These are phyloP conservation scores for Stomatorhinus walkeri DNA, from an alignment of 2,797 vertebrate species.

Conservation along the genomic window DNA sequence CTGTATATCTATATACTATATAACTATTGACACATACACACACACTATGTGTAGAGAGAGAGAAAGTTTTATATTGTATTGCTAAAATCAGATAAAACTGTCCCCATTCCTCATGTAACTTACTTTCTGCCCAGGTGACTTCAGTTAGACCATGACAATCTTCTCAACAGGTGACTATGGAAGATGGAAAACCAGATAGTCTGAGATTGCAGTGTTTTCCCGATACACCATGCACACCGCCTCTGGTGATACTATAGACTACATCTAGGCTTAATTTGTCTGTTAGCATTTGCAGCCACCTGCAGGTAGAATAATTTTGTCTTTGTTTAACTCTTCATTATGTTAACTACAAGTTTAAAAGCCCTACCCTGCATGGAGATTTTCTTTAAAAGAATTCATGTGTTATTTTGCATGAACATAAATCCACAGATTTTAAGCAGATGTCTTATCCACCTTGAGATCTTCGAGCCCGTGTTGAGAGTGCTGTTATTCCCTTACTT, in stretches of 20 bases:
- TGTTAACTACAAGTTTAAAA: background rate
- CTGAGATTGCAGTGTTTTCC: background rate
- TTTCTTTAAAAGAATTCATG: background rate
- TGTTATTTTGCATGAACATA: constrained; percentile 8
- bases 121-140: background rate
- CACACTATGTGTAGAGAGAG: background rate
- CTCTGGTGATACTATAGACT: background rate
- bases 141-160: background rate
- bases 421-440: constrained; percentile 8
- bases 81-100: background rate
- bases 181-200: background rate
- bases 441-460: background rate
- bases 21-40: too few species aligned
- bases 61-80: background rate
- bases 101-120: background rate
- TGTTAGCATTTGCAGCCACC: background rate
- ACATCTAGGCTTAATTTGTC: background rate
- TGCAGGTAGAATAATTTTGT: background rate
- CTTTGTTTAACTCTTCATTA: background rate
- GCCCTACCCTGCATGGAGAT: background rate
- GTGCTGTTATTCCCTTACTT: background rate
- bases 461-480: background rate
- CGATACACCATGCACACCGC: background rate
- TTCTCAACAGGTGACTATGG: background rate
- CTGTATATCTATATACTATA: too few species aligned